phyloP scores from a whole-genome alignment of 2,797 vertebrate genomes.

The Esox lucius region DNA sequence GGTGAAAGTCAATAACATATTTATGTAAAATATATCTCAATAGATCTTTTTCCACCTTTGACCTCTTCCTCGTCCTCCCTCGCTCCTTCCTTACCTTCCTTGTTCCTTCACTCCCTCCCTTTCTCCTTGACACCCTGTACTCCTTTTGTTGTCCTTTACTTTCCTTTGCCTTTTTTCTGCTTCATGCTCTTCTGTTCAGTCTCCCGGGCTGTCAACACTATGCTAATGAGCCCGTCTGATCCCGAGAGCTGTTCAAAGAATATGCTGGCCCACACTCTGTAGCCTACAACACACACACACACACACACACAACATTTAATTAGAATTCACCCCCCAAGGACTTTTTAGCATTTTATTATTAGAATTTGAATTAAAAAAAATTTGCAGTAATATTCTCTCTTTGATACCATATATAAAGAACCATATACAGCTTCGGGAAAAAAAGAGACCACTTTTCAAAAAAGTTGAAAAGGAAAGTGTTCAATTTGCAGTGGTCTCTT shows the following conservation, averaged over 20 bases:
- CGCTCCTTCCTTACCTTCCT: not conserved
- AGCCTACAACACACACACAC: not conserved
- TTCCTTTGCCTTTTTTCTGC: not conserved
- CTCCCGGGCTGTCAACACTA: not conserved
- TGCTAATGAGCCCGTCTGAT: not conserved
- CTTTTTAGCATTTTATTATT: too few species aligned
- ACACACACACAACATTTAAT: slow-evolving; percentile 13
- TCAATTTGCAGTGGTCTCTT: too few species aligned
- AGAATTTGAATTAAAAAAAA: too few species aligned
- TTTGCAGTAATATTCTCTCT: too few species aligned
- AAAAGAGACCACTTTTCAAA: too few species aligned
- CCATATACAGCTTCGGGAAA: too few species aligned
- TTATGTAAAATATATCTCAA: not conserved
- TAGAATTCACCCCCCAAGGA: too few species aligned
- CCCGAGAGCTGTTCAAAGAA: not conserved
- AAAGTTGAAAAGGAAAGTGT: too few species aligned
- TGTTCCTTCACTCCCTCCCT: not conserved
- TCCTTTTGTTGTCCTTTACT: not conserved
- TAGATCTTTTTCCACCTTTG: not conserved
- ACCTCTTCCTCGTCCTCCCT: not conserved
- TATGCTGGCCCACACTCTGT: not conserved
- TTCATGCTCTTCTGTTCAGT: not conserved
- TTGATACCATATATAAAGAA: too few species aligned
- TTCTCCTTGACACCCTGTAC: too few species aligned
- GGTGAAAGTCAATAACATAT: not conserved